Conservation (phyloP, 2,797 vertebrate genomes). For the Lacerta agilis region DNA sequence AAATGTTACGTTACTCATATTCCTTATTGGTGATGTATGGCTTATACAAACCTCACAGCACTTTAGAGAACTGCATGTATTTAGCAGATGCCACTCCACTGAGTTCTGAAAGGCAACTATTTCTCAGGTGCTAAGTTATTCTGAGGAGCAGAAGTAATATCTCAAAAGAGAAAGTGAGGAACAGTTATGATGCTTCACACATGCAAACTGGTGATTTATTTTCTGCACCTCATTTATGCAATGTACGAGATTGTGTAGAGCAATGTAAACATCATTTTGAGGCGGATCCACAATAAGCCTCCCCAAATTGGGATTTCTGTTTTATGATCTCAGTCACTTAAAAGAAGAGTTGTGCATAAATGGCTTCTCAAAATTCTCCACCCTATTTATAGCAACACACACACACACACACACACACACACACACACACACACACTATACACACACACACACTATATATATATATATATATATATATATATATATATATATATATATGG, state of each 20-base stretch:
- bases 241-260: neutral
- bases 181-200: neutral
- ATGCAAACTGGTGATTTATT: neutral
- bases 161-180: conserved; percentile 9
- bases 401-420: no score
- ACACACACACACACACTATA: no score
- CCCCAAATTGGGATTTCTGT: neutral
- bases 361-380: no score
- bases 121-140: conserved; percentile 48
- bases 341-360: no score
- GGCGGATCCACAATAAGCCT: neutral
- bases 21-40: conserved; percentile 64
- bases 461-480: no score
- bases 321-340: neutral
- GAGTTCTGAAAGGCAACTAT: conserved; percentile 43
- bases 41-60: conserved; percentile 56
- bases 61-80: conserved; percentile 65
- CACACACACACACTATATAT: no score
- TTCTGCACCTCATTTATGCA: neutral
- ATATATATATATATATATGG: no score
- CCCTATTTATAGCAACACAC: no score
- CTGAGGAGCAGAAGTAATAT: neutral
- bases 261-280: neutral
- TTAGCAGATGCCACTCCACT: conserved; percentile 47
- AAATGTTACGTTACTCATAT: conserved; percentile 59